Conservation (phyloP, 2,888 invertebrate genomes). For the Blera fallax region DNA sequence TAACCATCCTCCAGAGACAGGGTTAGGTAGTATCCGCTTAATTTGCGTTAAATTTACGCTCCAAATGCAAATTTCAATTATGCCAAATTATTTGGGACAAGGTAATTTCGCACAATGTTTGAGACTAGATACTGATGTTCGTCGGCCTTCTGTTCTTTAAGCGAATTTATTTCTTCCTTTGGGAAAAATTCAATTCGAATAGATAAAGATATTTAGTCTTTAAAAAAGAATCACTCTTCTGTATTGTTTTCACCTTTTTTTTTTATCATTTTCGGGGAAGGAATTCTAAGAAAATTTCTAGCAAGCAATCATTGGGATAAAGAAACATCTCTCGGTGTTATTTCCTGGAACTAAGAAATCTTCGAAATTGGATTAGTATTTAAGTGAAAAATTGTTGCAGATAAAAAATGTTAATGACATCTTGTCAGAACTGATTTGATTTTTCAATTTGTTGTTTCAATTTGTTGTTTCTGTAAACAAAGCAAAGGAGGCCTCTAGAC, state of each 20-base stretch:
- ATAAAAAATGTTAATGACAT: slow-evolving; percentile 19
- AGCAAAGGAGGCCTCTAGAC: background rate
- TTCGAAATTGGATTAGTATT: background rate
- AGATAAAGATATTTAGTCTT: background rate
- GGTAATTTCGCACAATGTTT: slow-evolving; percentile 9
- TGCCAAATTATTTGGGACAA: slow-evolving; percentile 36
- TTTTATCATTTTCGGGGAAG: background rate
- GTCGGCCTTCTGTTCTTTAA: background rate
- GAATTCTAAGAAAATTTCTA: background rate
- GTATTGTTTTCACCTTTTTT: background rate
- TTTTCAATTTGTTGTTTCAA: slow-evolving; percentile 20
- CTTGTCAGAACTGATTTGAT: slow-evolving; percentile 12
- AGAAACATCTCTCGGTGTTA: background rate
- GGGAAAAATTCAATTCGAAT: background rate
- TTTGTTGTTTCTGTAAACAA: slow-evolving; percentile 18
- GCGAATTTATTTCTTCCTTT: background rate
- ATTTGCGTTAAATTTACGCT: slow-evolving; percentile 45
- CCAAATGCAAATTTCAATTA: slow-evolving; percentile 58
- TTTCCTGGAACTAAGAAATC: background rate
- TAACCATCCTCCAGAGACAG: slow-evolving; percentile 18
- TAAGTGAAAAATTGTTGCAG: background rate
- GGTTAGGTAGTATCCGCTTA: slow-evolving; percentile 30
- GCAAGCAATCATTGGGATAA: background rate
- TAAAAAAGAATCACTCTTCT: background rate
- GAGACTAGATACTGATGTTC: background rate